Evolutionary conservation across 2,797 vertebrate species (phyloP), one percentile per base, ranked within the genome.

Genomic region (Sebastes cheni): DNA sequence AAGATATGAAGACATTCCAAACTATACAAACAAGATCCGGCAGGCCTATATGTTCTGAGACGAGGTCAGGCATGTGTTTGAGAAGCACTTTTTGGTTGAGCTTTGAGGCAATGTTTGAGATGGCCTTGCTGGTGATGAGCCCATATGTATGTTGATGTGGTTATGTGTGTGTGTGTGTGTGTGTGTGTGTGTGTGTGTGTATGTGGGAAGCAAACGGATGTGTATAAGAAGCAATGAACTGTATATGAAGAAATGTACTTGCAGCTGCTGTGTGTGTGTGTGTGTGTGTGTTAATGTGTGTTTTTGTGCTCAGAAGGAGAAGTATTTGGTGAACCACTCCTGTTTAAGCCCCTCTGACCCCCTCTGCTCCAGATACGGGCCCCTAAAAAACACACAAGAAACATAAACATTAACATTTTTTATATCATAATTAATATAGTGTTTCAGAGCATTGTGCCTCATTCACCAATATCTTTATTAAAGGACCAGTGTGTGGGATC

Each of bases 301-400:
- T 67, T 18, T 88, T 92, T 92, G 84, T 93, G 80, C 92, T 97
- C 91, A 99, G 93, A 99, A 99, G 80, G 98, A 99, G 93, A 99
- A 99, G 92, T 98, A 99, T 88, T 99, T 99, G 73, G 97, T 99
- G 92, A 98, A 98, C 98, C 98, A 99, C 91, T 99, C 97, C 88
- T 98, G 98, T 79, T 96, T 96, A 30, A 95, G 96, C 6, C 94
- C 97, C 88, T 96, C 95, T 23, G 91, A 94, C 70, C 95, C 89
- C 74, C 93, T 93, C 86, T 96, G 96, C 77, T 95, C 96, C 88
- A 91, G 85, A 80, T 92, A 93, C 2, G 91, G 89, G 64, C 92
- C 90, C 86, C 92, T 95, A 8, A 20, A 88, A 75, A 62, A 80
- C 34, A 80, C 39, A 83, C 13, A 90, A 60, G 9, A 84, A 72